A percentile compares a stretch with the other conserved stretches of the same genome.
These are phyloP conservation scores for Teleopsis dalmanni DNA, from an alignment of 1,140 invertebrate species.

Conservation along the genomic window DNA sequence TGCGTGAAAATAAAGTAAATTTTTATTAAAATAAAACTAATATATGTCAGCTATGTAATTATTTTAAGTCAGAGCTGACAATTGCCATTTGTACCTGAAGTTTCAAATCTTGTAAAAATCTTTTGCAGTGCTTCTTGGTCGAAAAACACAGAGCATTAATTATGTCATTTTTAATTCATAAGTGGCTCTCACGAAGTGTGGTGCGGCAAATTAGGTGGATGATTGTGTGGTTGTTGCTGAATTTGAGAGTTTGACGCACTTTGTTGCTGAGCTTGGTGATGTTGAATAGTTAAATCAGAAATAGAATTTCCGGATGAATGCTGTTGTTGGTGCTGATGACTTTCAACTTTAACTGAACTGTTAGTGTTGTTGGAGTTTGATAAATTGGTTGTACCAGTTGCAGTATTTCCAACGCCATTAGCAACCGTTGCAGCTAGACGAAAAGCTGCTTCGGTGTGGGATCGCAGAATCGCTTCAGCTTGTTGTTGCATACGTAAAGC, in stretches of 20 bases:
- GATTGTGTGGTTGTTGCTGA: conserved; percentile 47
- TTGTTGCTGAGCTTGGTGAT: conserved; percentile 16
- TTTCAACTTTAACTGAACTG: neutral
- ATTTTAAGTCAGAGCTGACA: too few relatives aligned
- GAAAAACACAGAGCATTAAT: neutral
- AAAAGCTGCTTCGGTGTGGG: conserved; percentile 73
- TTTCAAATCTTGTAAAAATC: too few relatives aligned
- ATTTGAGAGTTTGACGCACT: conserved; percentile 48
- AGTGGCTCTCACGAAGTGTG: conserved; percentile 56
- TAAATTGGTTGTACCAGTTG: neutral
- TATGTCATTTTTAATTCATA: conserved; percentile 44
- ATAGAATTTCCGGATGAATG: neutral
- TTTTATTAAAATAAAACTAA: too few relatives aligned
- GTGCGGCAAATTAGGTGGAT: conserved; percentile 4
- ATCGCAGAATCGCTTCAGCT: conserved; percentile 70
- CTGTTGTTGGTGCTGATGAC: conserved; percentile 12
- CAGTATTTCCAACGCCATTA: neutral
- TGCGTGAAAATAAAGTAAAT: too few relatives aligned
- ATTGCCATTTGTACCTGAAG: too few relatives aligned
- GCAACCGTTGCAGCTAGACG: conserved; percentile 60
- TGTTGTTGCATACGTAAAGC: conserved; percentile 64
- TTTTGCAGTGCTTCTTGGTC: too few relatives aligned
- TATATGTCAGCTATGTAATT: too few relatives aligned
- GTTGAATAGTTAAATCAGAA: neutral
- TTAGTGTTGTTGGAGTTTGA: conserved; percentile 12